Evolutionary conservation across 1,140 invertebrate genomes (phyloP), one percentile per base, ranked within the genome.

Genomic region (Solen grandis): DNA sequence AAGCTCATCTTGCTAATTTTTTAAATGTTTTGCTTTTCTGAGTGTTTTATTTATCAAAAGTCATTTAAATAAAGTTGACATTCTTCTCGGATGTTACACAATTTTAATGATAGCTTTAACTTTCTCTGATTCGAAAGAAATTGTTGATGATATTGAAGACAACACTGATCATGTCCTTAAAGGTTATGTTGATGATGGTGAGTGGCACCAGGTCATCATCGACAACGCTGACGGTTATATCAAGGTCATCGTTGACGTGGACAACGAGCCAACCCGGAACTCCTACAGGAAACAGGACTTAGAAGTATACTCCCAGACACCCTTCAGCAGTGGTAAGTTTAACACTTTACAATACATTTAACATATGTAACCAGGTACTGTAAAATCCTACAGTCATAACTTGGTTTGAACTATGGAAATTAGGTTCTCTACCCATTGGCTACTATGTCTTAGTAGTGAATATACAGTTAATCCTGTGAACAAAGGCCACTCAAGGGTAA

Each of bases 201-300:
- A 86, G 22, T 89, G 88, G 87, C 83, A 86, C 65, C 87, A 97
- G 91, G 96, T 98, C 0, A 97, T 98, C 88, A 95, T 96, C 70
- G 94, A 94, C 60, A 96, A 95, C 86, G 93, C 96, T 25, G 93
- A 95, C 69, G 94, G 95, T 77, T 94, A 95, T 22, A 94, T 96
- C 0, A 90, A 94, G 35, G 93, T 97, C 0, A 92, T 97, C 3
- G 94, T 95, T 5, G 85, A 89, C 22, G 88, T 90, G 4, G 78
- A 85, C 54, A 83, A 76, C 68, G 88, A 83, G 60, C 84, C 79
- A 69, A 89, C 72, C 54, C 87, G 77, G 65, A 86, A 91, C 74
- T 85, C 31, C 1, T 94, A 95, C 80, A 96, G 97, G 87, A 95
- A 95, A 13, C 95, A 83, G 19, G 79, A 83, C 25, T 76, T 90